Percentiles rank a stretch among this genome's conserved stretches.
These are phyloP conservation scores for Lagopus muta DNA, from an alignment of 2,113 vertebrate species.

Conservation along the genomic window DNA sequence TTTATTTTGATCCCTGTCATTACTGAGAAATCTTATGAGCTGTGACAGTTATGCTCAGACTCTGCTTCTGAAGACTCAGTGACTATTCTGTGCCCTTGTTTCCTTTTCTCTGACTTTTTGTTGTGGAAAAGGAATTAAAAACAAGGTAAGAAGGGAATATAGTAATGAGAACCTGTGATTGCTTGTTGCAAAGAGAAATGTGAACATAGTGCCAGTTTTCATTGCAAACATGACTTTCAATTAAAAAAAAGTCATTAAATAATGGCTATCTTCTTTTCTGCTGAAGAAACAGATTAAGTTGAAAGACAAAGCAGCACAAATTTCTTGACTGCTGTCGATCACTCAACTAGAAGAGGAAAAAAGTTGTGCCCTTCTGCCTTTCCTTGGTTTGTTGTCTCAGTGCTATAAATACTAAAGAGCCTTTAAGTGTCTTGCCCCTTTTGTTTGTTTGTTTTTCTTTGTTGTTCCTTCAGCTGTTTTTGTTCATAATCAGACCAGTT, in stretches of 20 bases:
- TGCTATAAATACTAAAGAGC: neutral
- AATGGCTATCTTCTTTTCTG: neutral
- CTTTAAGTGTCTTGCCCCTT: neutral
- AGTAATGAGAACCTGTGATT: neutral
- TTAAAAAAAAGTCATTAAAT: neutral
- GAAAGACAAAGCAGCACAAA: neutral
- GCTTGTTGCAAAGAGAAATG: neutral
- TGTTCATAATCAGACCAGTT: conserved; percentile 57
- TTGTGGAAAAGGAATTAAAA: neutral
- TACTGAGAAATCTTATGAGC: neutral
- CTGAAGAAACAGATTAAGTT: neutral
- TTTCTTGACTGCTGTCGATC: neutral
- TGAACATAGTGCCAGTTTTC: neutral
- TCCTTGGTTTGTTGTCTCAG: neutral
- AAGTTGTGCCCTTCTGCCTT: neutral
- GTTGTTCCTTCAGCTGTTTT: neutral
- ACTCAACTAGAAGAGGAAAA: neutral
- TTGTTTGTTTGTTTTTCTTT: neutral
- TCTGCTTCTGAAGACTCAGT: neutral
- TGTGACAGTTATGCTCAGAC: neutral
- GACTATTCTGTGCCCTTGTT: neutral
- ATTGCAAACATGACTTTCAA: neutral
- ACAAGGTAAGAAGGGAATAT: rapidly evolving
- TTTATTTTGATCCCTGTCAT: neutral
- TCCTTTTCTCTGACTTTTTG: neutral